These are phyloP conservation scores for Globodera ellingtonae DNA, from an alignment of 1,140 invertebrate genomes.

Conservation along the genomic window DNA sequence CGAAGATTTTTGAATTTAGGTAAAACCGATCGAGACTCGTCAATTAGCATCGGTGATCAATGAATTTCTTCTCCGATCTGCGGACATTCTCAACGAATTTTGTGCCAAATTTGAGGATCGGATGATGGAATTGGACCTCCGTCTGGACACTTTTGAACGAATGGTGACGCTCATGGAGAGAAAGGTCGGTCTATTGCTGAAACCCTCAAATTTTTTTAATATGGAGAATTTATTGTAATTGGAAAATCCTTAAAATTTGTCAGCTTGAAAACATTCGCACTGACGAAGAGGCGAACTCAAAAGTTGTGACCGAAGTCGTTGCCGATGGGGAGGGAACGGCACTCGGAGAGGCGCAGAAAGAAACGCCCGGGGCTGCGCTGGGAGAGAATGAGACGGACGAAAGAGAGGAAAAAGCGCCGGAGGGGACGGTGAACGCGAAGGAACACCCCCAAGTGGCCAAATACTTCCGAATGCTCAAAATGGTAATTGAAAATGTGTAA, in stretches of 20 bases:
- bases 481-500: background rate
- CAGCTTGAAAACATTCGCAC: background rate
- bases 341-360: background rate
- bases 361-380: background rate
- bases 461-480: slow-evolving; percentile 41
- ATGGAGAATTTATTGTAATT: slow-evolving; percentile 19
- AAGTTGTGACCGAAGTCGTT: background rate
- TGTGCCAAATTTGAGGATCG: background rate
- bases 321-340: background rate
- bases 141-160: slow-evolving; percentile 15
- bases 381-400: slow-evolving; percentile 11
- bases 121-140: background rate
- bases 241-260: slow-evolving; percentile 14
- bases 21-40: slow-evolving; percentile 6
- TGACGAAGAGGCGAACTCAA: background rate
- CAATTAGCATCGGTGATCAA: slow-evolving; percentile 11
- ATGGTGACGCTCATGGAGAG: slow-evolving; percentile 10
- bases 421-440: slow-evolving; percentile 22
- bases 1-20: background rate
- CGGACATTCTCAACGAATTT: slow-evolving; percentile 10
- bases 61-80: slow-evolving; percentile 15
- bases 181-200: background rate
- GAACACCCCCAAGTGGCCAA: slow-evolving; percentile 40
- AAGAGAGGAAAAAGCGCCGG: background rate
- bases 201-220: background rate